Percentiles rank a stretch among this genome's conserved stretches.
Evolutionary conservation across 1,140 invertebrate genomes (phyloP).

Genomic region (Eurosta solidaginis): DNA sequence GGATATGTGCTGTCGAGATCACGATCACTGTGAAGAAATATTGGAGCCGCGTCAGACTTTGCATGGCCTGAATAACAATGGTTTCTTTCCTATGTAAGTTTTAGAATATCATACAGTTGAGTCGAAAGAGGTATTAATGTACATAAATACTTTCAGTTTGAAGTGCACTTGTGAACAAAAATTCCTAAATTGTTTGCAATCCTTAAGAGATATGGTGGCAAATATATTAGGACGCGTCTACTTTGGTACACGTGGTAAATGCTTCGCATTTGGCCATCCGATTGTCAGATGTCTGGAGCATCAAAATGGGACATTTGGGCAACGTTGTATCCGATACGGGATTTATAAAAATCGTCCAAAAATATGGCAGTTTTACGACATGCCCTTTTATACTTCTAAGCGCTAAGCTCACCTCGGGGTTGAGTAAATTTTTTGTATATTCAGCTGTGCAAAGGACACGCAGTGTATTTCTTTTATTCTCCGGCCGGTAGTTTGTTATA

Average conservation of each 20-base stretch:
- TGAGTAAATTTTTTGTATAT: too few species aligned
- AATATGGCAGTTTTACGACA: constrained; percentile 67
- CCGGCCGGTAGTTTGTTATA: too few species aligned
- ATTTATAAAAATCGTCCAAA: constrained; percentile 61
- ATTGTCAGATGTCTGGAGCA: constrained; percentile 63
- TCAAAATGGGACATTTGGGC: constrained; percentile 47
- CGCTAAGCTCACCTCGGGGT: background rate
- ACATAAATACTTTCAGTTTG: constrained; percentile 54
- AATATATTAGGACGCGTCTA: constrained; percentile 69
- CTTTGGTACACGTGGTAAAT: constrained; percentile 71
- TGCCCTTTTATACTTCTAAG: constrained; percentile 57
- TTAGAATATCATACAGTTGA: background rate
- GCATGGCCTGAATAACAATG: constrained; percentile 68
- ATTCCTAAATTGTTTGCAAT: constrained; percentile 70
- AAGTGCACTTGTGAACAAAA: constrained; percentile 71
- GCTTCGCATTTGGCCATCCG: constrained; percentile 71
- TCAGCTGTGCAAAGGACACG: too few species aligned
- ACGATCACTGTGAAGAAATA: constrained; percentile 74
- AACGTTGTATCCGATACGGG: constrained; percentile 64
- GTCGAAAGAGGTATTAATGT: background rate
- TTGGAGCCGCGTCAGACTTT: constrained; percentile 64
- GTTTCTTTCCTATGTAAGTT: constrained; percentile 64
- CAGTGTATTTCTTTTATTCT: too few species aligned
- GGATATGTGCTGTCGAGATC: constrained; percentile 77
- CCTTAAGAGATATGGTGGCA: constrained; percentile 60